Base-by-base conservation (phyloP, 2,888 invertebrate genomes). In the Anthophora plumipes region DNA sequence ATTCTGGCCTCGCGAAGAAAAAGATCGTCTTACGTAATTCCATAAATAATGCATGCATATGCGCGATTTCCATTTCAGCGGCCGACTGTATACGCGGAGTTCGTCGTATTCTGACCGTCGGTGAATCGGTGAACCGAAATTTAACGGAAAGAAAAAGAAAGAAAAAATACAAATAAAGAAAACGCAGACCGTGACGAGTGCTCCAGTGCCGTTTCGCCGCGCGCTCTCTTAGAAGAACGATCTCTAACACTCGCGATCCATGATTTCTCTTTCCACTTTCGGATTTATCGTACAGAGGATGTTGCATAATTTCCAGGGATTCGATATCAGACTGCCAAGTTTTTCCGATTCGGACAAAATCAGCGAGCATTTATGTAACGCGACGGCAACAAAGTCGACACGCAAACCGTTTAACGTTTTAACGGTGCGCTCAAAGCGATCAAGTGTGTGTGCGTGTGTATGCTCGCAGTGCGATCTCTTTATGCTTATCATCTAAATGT, bases 41-140 rank as follows among this genome's bases (percentile, higher is more conserved):
- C 75, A 79, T 83, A 80, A 80, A 85, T 85, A 87, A 87, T 85
- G 73, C 68, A 87, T 85, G 73, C 68, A 87, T 85, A 77, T 22
- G 41, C 31, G 63, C 61, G 75, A 86, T 85, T 87, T 87, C 71
- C 85, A 85, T 85, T 85, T 84, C 60, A 80, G 59, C 67, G 64
- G 68, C 60, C 59, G 68, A 7, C 71, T 31, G 61, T 75, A 79
- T 82, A 74, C 68, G 46, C 37, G 9, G 82, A 80, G 85, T 84
- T 87, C 85, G 76, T 80, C 79, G 85, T 76, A 84, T 71, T 60
- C 31, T 31, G 2, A 4, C 43, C 64, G 64, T 64, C 48, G 43
- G 50, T 61, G 85, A 83, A 80, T 71, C 4, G 72, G 61, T 20
- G 64, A 67, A 73, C 54, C 70, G 54, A 85, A 75, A 82, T 85